These are phyloP conservation scores for Eulithis testata DNA, from an alignment of 2,888 invertebrate species.

Conservation along the genomic window DNA sequence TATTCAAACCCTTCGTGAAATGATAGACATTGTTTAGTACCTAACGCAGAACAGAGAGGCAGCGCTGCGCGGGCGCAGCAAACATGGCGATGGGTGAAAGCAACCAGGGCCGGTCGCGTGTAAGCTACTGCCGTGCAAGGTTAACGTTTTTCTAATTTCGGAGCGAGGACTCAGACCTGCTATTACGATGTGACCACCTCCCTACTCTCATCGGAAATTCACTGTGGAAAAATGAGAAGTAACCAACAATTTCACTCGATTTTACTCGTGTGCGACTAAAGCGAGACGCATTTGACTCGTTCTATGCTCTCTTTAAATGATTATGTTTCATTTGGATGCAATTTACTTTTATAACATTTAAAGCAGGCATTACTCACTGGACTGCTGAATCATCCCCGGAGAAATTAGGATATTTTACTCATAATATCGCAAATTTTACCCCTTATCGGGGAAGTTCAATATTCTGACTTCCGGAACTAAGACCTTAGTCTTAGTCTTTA, in stretches of 20 bases:
- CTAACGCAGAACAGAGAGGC: constrained; percentile 59
- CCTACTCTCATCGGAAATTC: constrained; percentile 75
- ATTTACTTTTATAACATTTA: constrained; percentile 9
- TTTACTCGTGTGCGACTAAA: constrained; percentile 46
- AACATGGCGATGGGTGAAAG: constrained; percentile 76
- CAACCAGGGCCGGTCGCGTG: constrained; percentile 67
- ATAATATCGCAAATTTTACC: no score
- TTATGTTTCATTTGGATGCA: constrained; percentile 10
- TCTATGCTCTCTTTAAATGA: constrained; percentile 11
- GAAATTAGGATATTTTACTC: no score
- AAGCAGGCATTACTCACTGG: neutral
- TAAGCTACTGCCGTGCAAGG: constrained; percentile 72
- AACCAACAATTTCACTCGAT: constrained; percentile 55
- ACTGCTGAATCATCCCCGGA: no score
- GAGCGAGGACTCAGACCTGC: constrained; percentile 67
- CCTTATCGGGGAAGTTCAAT: no score
- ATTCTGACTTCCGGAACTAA: no score
- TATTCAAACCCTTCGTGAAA: neutral
- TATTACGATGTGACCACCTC: constrained; percentile 61
- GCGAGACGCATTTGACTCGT: constrained; percentile 26
- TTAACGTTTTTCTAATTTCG: constrained; percentile 80
- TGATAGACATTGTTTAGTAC: constrained; percentile 63
- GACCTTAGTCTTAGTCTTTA: no score
- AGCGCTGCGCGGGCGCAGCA: constrained; percentile 51
- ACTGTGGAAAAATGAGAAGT: constrained; percentile 66